Conservation (phyloP, 2,888 invertebrate genomes). For the Ichneumoninae sp. region DNA sequence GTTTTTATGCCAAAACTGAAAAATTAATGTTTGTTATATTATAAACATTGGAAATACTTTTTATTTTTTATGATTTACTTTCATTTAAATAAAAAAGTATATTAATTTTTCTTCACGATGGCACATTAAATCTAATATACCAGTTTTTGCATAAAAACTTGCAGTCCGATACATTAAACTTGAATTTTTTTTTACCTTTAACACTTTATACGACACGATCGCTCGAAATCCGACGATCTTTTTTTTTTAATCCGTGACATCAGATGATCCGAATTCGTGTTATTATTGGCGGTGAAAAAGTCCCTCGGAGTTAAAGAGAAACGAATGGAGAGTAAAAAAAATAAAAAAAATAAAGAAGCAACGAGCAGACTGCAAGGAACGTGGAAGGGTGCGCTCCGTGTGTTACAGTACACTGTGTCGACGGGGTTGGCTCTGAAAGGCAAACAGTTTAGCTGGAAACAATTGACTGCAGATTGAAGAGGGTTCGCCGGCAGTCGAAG, state of each 20-base stretch:
- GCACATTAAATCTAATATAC: too few relatives aligned
- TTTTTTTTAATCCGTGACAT: neutral
- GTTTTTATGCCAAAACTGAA: too few relatives aligned
- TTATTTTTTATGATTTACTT: too few relatives aligned
- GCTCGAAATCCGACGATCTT: neutral
- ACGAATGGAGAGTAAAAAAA: slow-evolving; percentile 33
- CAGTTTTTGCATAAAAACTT: too few relatives aligned
- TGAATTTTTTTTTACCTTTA: too few relatives aligned
- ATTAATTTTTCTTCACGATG: too few relatives aligned
- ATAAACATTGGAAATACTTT: too few relatives aligned
- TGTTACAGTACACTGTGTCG: slow-evolving; percentile 58
- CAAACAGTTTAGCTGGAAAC: slow-evolving; percentile 85
- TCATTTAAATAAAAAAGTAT: too few relatives aligned
- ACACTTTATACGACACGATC: neutral
- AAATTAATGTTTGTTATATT: too few relatives aligned
- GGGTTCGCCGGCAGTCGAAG: slow-evolving; percentile 73
- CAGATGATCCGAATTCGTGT: neutral
- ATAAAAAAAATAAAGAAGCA: slow-evolving; percentile 38
- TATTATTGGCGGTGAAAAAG: slow-evolving; percentile 2
- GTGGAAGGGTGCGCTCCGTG: slow-evolving; percentile 27
- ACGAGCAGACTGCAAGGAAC: slow-evolving; percentile 40
- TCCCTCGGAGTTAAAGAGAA: slow-evolving; percentile 48
- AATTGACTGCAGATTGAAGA: slow-evolving; percentile 84
- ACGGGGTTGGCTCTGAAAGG: slow-evolving; percentile 81
- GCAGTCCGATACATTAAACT: too few relatives aligned